A percentile compares a stretch with the other conserved stretches of the same genome.
These are phyloP conservation scores for Phaetusa simplex DNA, from an alignment of 2,113 vertebrate genomes.

Conservation along the genomic window DNA sequence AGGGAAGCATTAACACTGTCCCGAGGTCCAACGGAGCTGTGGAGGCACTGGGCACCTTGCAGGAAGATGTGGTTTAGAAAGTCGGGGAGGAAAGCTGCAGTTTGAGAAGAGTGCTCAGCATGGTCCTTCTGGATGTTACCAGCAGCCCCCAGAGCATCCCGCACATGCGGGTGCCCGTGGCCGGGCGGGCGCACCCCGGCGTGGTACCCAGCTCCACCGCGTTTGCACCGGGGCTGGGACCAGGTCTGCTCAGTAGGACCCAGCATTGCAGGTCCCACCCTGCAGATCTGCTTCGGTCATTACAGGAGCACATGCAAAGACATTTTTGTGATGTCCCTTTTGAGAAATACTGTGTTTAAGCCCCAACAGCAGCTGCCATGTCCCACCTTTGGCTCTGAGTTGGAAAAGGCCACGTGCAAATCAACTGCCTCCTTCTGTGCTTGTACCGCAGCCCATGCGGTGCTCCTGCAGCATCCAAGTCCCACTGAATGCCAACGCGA, in stretches of 20 bases:
- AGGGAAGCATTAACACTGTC: not conserved
- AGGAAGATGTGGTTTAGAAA: not conserved
- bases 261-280: not conserved
- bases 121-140: not conserved
- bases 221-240: too few species aligned
- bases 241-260: not conserved
- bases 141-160: not conserved
- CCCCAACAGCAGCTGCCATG: not conserved
- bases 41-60: too few species aligned
- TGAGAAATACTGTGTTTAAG: not conserved
- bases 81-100: not conserved
- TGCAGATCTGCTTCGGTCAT: not conserved
- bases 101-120: not conserved
- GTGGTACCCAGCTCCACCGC: not conserved
- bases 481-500: not conserved
- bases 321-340: fast-evolving
- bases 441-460: fast-evolving
- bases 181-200: not conserved
- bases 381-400: fast-evolving
- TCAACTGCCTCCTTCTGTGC: not conserved
- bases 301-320: fast-evolving
- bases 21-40: not conserved
- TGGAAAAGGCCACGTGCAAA: fast-evolving
- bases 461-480: not conserved
- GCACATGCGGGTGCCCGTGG: not conserved